Evolutionary conservation across 1,140 invertebrate species (phyloP), one percentile per base, ranked within the genome.

Genomic region (Nylanderia fulva): DNA sequence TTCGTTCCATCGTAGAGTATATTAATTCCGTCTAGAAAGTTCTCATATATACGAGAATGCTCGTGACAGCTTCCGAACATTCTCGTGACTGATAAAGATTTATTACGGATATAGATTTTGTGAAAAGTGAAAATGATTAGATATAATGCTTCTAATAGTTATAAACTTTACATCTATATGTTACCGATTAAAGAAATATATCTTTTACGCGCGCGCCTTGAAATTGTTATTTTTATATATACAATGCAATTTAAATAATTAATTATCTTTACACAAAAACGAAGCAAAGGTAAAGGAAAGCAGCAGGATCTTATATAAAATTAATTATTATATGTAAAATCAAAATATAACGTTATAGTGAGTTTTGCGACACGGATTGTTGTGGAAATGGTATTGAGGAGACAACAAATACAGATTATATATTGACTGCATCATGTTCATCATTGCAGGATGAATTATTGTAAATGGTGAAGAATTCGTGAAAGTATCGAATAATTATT

Each of bases 1-100:
- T 21, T 48, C 63, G 29, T 52, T 80, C 11, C 33, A 27, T n/a
- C 63, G 15, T 13, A 18, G 9, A 39, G 15, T 15, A 36, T 66
- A 36, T 66, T 33, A 80, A 56, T 27, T 69, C 24, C 9, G 24
- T 56, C 42, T 36, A 71, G 24, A 42, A 71, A 82, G 66, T 60
- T 82, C 21, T 71, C 66, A 8, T 29, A n/a, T n/a, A n/a, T n/a
- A n/a, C 48, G 63, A 80, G 63, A 76, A 52, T 54, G 63, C 24
- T 79, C 21, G 63, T 42, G 63, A 56, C 45, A 54, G 33, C 33
- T 39, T 39, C 21, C 63, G 63, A 80, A 13, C 21, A 39, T 69
- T 24, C 21, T 29, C 11, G 24, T 27, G 3, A 8, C 24, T 79
- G 33, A 68, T 18, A 27, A 39, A 56, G 48, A 80, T 56, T 29